Evolutionary conservation across 2,113 vertebrate genomes (phyloP).

Genomic region (Gavialis gangeticus): DNA sequence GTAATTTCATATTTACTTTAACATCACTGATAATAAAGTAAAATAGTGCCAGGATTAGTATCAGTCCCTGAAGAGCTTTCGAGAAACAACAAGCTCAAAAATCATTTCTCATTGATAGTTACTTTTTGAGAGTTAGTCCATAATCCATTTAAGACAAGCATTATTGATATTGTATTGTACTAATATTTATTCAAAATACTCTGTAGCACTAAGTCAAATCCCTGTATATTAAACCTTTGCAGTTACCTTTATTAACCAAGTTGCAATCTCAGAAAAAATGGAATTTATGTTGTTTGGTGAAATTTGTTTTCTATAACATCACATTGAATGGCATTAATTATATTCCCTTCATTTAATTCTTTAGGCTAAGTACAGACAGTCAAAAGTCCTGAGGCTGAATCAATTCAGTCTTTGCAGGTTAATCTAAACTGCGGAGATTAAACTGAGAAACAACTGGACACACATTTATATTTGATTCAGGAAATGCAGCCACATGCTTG

Average conservation of each 20-base stretch:
- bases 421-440: too few relatives aligned
- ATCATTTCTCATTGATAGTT: background rate
- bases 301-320: background rate
- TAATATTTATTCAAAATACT: background rate
- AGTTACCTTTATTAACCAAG: background rate
- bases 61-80: background rate
- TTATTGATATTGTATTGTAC: background rate
- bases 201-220: background rate
- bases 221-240: background rate
- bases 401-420: too few relatives aligned
- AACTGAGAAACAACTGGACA: too few relatives aligned
- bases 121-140: background rate
- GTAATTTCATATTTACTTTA: background rate
- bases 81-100: background rate
- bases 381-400: too few relatives aligned
- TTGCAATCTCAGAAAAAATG: background rate
- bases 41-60: background rate
- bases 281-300: background rate
- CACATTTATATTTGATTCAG: too few relatives aligned
- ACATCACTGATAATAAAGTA: background rate
- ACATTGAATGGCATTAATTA: background rate
- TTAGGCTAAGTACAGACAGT: too few relatives aligned
- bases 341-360: constrained; percentile 1
- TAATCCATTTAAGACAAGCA: background rate
- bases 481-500: too few relatives aligned